Evolutionary conservation across 2,888 invertebrate genomes (phyloP), one percentile per base, ranked within the genome.

Genomic region (Caenorhabditis japonica): DNA sequence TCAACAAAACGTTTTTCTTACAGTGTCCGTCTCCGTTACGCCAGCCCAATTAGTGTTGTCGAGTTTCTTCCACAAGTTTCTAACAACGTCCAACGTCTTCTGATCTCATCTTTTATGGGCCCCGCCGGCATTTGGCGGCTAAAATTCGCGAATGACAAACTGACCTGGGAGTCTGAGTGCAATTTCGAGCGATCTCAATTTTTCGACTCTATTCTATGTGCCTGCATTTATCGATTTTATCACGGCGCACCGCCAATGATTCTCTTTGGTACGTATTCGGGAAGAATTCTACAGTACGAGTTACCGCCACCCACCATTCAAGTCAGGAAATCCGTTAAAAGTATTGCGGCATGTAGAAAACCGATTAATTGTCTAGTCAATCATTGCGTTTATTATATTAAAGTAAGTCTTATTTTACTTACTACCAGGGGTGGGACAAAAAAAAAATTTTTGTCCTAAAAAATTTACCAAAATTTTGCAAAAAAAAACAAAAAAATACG

Each of bases 41-140:
- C 70, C 12, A 36, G 51, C 4, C 64, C 76, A 8, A 47, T 76
- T 4, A 68, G 72, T 7, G 66, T 76, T 15, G 64, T 70, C 30
- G 68, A 76, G 27, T 72, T 76, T 23, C 49, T 76, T 10, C 76
- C 73, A 8, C 30, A 69, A 49, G 56, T 64, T 0, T 64, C 60
- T 2, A 34, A 39, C 7, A 59, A 66, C 2, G 47, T 52, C 1
- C 68, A 68, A 44, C 68, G 69, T 30, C 51, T 76, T 38, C 56
- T 76, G 0, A 17, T 76, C 3, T 76, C 76, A 1, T 76, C 76
- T 1, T 66, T 60, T 23, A 49, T 76, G 21, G 76, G 76, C 2
- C 76, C 76, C 0, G 73, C 61, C 4, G 47, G 27, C 15, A 60
- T 76, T 44, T 76, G 73, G 73, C 55, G 70, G 5, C 36, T 64